Evolutionary conservation across 2,113 vertebrate species (phyloP).

Genomic region (Chamaetylas fuelleborni): DNA sequence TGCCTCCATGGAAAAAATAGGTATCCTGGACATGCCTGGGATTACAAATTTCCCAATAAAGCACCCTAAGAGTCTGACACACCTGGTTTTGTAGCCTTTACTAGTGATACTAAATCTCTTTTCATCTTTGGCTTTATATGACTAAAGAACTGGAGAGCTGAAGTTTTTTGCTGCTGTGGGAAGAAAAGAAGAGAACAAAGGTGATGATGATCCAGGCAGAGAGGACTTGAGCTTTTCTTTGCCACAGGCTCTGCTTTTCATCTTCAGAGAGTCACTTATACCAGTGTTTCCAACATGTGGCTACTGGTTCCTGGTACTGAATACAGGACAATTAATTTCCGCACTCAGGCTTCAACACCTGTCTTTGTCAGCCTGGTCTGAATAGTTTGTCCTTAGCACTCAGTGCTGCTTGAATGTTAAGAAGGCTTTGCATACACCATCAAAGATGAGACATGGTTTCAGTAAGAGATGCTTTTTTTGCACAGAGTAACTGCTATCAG

Average conservation of each 20-base stretch:
- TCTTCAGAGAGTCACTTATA: background rate
- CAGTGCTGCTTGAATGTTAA: background rate
- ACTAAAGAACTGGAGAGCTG: background rate
- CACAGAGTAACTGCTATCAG: background rate
- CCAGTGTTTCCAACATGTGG: background rate
- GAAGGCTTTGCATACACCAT: background rate
- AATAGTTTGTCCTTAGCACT: background rate
- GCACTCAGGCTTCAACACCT: background rate
- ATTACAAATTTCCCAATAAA: background rate
- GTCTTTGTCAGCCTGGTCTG: background rate
- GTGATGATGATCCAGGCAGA: background rate
- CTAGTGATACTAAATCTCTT: background rate
- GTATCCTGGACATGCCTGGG: rapidly evolving
- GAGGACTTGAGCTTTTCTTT: background rate
- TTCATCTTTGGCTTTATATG: background rate
- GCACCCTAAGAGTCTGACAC: background rate
- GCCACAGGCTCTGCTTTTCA: background rate
- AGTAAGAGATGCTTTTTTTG: background rate
- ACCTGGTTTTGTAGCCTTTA: background rate
- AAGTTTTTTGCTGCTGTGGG: background rate
- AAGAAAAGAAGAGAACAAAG: background rate
- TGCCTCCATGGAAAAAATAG: rapidly evolving
- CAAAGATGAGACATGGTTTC: background rate
- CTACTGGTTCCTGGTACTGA: background rate
- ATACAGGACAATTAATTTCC: background rate